Base-by-base conservation (phyloP, 2,888 invertebrate genomes). In the Apoda limacodes region DNA sequence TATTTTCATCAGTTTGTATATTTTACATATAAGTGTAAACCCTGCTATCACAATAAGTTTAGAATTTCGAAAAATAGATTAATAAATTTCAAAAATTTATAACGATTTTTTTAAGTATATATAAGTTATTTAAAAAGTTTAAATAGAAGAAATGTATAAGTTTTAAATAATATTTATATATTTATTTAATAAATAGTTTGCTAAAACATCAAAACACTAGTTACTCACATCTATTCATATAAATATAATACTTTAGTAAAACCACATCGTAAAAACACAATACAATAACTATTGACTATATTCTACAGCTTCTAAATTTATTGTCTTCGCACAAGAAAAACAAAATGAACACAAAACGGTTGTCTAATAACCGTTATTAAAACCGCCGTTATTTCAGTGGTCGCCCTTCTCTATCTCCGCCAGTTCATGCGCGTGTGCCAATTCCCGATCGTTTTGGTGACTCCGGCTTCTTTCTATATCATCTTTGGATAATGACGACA, bases 401-500 rank as follows among this genome's bases (percentile, higher is more conserved):
- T 78, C 78, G 34, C 70, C 76, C 48, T 81, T 81, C 44, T 84
- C 84, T 27, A 86, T 57, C 50, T 89, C 89, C 30, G 86, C 81
- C 25, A 89, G 80, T 59, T 89, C 89, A 47, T 88, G 87, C 3
- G 86, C 83, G 29, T 85, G 65, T n/a, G 82, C 83, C 17, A 54
- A 52, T 15, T 76, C 71, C 46, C 59, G 56, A 10, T 76, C 78
- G 72, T 52, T 68, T 71, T 26, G 48, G 19, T 54, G 56, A 45
- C 33, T 66, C 75, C 55, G 55, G 43, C 53, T 58, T 44, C 70
- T 72, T 24, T 72, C 78, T 28, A 69, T 80, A 55, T 95, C 94
- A 7, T 86, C 85, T 55, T 87, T 86, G 35, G 93, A 93, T 41
- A 95, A 81, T 46, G 92, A 87, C 52, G 92, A 88, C 15, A 98